Conservation (phyloP, 2,888 invertebrate genomes). For the Drosophila demipolita region DNA sequence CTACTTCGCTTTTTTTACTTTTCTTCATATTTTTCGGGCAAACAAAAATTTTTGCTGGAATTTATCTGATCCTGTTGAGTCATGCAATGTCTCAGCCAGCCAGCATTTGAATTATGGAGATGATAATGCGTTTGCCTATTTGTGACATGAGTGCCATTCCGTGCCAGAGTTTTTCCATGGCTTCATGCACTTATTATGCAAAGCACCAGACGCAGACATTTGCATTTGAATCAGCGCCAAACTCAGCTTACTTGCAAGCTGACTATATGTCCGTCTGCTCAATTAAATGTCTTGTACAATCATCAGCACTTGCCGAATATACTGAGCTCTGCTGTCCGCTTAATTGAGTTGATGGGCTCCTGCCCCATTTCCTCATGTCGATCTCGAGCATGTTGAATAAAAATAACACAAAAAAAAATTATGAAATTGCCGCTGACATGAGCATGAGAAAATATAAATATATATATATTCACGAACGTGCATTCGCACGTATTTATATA, state of each 20-base stretch:
- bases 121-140: constrained; percentile 77
- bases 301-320: constrained; percentile 55
- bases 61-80: constrained; percentile 78
- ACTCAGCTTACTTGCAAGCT: constrained; percentile 43
- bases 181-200: constrained; percentile 7
- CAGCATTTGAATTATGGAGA: constrained; percentile 79
- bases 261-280: constrained; percentile 39
- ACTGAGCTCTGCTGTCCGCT: constrained; percentile 41
- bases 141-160: constrained; percentile 62
- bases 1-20: constrained; percentile 64
- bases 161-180: constrained; percentile 23
- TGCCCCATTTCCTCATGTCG: constrained; percentile 9
- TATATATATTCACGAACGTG: constrained; percentile 59
- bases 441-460: constrained; percentile 67
- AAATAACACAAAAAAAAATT: constrained; percentile 18
- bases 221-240: constrained; percentile 44
- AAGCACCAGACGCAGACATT: constrained; percentile 38
- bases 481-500: constrained; percentile 55
- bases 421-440: constrained; percentile 56
- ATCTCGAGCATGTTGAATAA: constrained; percentile 32
- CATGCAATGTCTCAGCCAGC: constrained; percentile 71
- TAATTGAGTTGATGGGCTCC: constrained; percentile 77
- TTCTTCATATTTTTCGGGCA: constrained; percentile 71
- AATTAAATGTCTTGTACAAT: constrained; percentile 72
- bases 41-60: constrained; percentile 64